Percentiles rank a stretch among this genome's conserved stretches.
phyloP scores from a whole-genome alignment of 1,140 invertebrate genomes.

The Lanistes nyassanus region DNA sequence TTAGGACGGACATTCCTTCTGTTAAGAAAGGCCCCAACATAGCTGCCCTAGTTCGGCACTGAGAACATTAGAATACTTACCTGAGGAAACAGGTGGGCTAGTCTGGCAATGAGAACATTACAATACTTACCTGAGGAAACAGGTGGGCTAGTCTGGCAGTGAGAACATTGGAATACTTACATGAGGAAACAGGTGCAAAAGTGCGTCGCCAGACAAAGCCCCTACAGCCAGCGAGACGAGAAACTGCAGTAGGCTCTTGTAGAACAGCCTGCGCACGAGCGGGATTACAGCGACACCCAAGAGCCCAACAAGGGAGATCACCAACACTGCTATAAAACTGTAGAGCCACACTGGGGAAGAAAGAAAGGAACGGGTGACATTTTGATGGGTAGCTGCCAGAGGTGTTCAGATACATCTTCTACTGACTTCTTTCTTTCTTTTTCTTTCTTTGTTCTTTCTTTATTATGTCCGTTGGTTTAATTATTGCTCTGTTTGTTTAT shows the following conservation, averaged over 20 bases:
- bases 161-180: slow-evolving; percentile 64
- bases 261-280: slow-evolving; percentile 87
- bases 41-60: too few species aligned
- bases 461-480: background rate
- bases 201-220: slow-evolving; percentile 88
- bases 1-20: too few species aligned
- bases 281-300: slow-evolving; percentile 85
- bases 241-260: slow-evolving; percentile 90
- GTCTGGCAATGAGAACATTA: too few species aligned
- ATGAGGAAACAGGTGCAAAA: slow-evolving; percentile 92
- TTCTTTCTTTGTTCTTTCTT: background rate
- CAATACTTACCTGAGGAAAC: slow-evolving; percentile 81
- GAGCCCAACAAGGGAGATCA: slow-evolving; percentile 86
- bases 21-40: too few species aligned
- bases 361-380: slow-evolving; percentile 27
- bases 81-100: slow-evolving; percentile 94
- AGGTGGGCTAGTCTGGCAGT: too few species aligned
- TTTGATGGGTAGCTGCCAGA: background rate
- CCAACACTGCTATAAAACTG: slow-evolving; percentile 75
- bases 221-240: slow-evolving; percentile 91
- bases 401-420: background rate
- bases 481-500: too few species aligned
- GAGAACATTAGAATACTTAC: slow-evolving; percentile 68
- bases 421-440: background rate
- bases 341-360: slow-evolving; percentile 83